Base-by-base conservation (phyloP, 2,888 invertebrate genomes). In the Tubulanus polymorphus region DNA sequence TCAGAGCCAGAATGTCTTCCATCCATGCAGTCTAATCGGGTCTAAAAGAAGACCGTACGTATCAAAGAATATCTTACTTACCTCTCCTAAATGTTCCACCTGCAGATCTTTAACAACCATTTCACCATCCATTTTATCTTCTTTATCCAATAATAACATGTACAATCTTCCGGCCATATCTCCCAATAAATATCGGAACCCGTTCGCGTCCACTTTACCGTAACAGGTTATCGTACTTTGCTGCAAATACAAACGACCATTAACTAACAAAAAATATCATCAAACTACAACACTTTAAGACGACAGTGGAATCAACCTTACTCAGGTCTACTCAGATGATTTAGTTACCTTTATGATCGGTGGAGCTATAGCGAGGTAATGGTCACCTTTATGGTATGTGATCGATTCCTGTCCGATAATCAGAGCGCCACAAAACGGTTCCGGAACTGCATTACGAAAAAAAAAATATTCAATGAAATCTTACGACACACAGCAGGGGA, bases 351-450 rank as follows among this genome's bases (percentile, higher is more conserved):
- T 93, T 62, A 96, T 94, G 63, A 93, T 89, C 48, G 94, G 88
- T 1, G 96, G 95, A 0, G 94, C 93, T 1, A 95, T 92, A 1
- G 94, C 92, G 49, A 73, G 67, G 62, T 74, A 76, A 59, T 70
- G 68, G 62, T 88, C 89, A 20, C 94, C 95, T 80, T 94, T 92
- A 71, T 96, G 95, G 76, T 97, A 97, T 2, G 95, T 87, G 77
- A 99, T 94, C 23, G 94, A 93, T 78, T 99, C 96, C 71, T 95
- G 93, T 0, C 97, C 97, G 73, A 99, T 91, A 18, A 99, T 91
- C 67, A 99, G 88, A 1, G 93, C 93, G 37, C 99, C 99, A 80
- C 89, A 90, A 65, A 93, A 85, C 3, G 96, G 96, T 53, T 91
- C 89, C 6, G 96, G 95, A n/a, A 99, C 94, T 54, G 66, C 23